Percentiles rank a stretch among this genome's conserved stretches.
Conservation (phyloP, 2,797 vertebrate genomes). For the Syngnathus rostellatus region DNA sequence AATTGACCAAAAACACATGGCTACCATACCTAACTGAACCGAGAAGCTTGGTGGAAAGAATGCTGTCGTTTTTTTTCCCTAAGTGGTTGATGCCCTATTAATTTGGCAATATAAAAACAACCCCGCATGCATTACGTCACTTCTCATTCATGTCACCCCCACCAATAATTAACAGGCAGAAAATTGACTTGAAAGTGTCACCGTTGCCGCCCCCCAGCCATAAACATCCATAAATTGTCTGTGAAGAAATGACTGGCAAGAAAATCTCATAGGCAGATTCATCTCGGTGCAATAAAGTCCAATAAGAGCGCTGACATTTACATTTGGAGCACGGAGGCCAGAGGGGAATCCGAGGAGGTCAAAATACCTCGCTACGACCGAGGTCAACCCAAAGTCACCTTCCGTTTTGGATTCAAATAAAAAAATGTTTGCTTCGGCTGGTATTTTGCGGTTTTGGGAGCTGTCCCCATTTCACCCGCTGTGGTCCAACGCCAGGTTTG, state of each 20-base stretch:
- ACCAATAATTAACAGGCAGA: conserved; percentile 21
- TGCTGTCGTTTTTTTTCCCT: not conserved
- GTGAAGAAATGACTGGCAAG: conserved; percentile 25
- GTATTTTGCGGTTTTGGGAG: conserved; percentile 33
- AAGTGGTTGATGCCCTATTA: not conserved
- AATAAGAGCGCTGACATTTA: conserved; percentile 34
- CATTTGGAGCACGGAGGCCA: conserved; percentile 20
- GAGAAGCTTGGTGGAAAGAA: not conserved
- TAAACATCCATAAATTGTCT: conserved; percentile 27
- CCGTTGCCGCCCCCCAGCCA: conserved; percentile 20
- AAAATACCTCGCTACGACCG: conserved; percentile 21
- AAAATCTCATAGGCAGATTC: conserved; percentile 7
- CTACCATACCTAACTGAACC: not conserved
- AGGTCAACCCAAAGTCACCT: conserved; percentile 38
- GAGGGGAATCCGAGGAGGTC: conserved; percentile 23
- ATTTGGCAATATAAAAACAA: conserved; percentile 14
- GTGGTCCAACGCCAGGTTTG: conserved; percentile 16
- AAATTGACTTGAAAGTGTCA: conserved; percentile 24
- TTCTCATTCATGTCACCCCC: conserved; percentile 13
- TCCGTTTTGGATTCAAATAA: conserved; percentile 30
- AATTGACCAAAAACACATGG: not conserved
- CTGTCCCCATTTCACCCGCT: conserved; percentile 44
- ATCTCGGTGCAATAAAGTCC: conserved; percentile 26
- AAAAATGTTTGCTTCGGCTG: conserved; percentile 38
- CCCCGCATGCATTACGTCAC: conserved; percentile 11